phyloP scores from a whole-genome alignment of 2,888 invertebrate genomes.

The Sinopyrophorus schimmeli region DNA sequence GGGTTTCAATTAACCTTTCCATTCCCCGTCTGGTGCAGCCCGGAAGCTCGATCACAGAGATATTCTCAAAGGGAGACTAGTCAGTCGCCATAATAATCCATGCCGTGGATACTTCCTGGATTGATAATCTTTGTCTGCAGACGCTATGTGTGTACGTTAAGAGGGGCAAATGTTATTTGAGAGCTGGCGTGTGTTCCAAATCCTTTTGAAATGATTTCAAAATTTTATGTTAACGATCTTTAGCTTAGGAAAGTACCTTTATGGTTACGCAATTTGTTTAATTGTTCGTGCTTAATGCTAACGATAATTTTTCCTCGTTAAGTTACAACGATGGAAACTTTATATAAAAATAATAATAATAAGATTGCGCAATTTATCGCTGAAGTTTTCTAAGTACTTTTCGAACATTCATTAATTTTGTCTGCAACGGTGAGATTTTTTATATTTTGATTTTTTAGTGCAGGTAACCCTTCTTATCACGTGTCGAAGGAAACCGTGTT shows the following conservation, averaged over 20 bases:
- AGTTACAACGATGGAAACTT: too few relatives aligned
- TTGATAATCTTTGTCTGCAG: conserved; percentile 23
- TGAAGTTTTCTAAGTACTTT: too few relatives aligned
- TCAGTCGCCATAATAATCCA: conserved; percentile 37
- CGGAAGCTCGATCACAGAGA: conserved; percentile 37
- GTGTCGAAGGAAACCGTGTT: too few relatives aligned
- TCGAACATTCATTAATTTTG: too few relatives aligned
- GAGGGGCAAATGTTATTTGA: not conserved
- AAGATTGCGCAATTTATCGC: too few relatives aligned
- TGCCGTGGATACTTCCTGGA: conserved; percentile 22
- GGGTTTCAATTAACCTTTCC: conserved; percentile 54
- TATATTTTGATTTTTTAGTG: too few relatives aligned
- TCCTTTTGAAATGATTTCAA: conserved; percentile 6
- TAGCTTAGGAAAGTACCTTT: conserved; percentile 9
- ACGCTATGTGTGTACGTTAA: not conserved
- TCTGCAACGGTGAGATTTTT: too few relatives aligned
- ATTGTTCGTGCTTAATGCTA: not conserved
- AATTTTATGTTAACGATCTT: conserved; percentile 4
- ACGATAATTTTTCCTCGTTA: too few relatives aligned
- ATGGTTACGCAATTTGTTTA: conserved; percentile 7
- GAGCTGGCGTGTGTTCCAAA: not conserved
- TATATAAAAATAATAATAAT: too few relatives aligned
- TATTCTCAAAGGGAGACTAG: conserved; percentile 47
- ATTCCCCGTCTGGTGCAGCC: conserved; percentile 34
- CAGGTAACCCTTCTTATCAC: too few relatives aligned